A percentile compares a stretch with the other conserved stretches of the same genome.
These are phyloP conservation scores for Nomada fucata DNA, from an alignment of 2,888 invertebrate species.

Conservation along the genomic window DNA sequence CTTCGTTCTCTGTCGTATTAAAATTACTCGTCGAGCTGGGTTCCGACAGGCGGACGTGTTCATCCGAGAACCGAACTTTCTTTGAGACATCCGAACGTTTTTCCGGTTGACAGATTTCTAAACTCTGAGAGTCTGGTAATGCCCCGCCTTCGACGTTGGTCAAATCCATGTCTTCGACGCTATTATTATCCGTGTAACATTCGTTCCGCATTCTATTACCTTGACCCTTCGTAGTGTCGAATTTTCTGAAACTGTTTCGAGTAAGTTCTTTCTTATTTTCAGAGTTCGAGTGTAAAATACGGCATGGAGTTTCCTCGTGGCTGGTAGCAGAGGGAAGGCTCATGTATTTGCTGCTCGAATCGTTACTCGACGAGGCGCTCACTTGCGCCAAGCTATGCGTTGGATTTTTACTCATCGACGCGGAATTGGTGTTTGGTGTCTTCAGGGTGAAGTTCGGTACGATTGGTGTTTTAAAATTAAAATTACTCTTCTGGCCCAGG, in stretches of 20 bases:
- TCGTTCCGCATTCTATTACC: conserved; percentile 27
- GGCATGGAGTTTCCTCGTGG: conserved; percentile 56
- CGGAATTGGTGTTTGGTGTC: conserved; percentile 68
- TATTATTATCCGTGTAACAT: conserved; percentile 8
- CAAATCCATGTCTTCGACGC: conserved; percentile 54
- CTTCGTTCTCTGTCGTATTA: conserved; percentile 64
- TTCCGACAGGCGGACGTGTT: conserved; percentile 46
- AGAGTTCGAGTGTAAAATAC: conserved; percentile 35
- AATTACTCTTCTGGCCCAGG: conserved; percentile 48
- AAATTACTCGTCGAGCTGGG: background rate
- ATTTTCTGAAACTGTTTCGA: conserved; percentile 52
- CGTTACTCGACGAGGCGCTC: conserved; percentile 1
- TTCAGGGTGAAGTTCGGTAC: conserved; percentile 70
- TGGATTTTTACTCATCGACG: conserved; percentile 16
- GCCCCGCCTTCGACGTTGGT: conserved; percentile 35
- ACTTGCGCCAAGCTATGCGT: background rate
- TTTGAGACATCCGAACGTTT: conserved; percentile 64
- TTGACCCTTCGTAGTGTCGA: conserved; percentile 59
- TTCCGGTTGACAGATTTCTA: conserved; percentile 16
- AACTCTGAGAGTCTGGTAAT: conserved; percentile 3
- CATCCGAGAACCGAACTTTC: conserved; percentile 76
- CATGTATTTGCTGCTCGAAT: conserved; percentile 48
- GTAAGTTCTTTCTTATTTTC: conserved; percentile 19
- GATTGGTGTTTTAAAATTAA: conserved; percentile 66
- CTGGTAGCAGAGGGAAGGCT: conserved; percentile 30